These are phyloP conservation scores for Paramormyrops hopkinsi DNA, from an alignment of 2,797 vertebrate species.

Conservation along the genomic window DNA sequence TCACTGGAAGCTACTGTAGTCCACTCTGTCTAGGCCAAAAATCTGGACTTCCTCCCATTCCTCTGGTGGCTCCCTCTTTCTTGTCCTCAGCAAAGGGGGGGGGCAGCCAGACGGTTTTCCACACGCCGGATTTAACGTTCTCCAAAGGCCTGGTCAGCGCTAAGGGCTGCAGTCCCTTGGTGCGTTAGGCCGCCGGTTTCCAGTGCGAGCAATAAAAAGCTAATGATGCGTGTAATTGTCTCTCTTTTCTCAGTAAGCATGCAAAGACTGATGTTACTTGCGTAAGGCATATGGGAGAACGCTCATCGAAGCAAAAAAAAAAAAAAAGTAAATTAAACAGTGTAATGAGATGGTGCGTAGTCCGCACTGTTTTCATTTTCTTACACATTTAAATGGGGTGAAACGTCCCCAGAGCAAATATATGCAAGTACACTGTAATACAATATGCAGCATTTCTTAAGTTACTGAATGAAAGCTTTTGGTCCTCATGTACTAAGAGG, in stretches of 20 bases:
- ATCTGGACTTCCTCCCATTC: not conserved
- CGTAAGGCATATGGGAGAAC: slow-evolving; percentile 23
- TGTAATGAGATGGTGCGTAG: slow-evolving; percentile 12
- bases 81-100: not conserved
- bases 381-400: slow-evolving; percentile 16
- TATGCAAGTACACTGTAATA: slow-evolving; percentile 18
- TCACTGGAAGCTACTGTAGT: not conserved
- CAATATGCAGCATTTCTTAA: slow-evolving; percentile 12
- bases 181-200: slow-evolving; percentile 25
- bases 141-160: slow-evolving; percentile 7
- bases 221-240: slow-evolving; percentile 56
- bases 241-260: slow-evolving; percentile 42
- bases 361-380: not conserved
- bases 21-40: not conserved
- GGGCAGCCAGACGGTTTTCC: not conserved
- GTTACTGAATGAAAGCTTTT: slow-evolving; percentile 21
- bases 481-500: slow-evolving; percentile 9
- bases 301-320: slow-evolving; percentile 35
- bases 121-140: slow-evolving; percentile 22
- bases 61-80: not conserved
- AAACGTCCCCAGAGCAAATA: slow-evolving; percentile 34
- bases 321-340: not conserved
- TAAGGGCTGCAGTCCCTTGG: not conserved
- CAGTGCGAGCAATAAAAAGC: slow-evolving; percentile 38
- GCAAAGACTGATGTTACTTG: slow-evolving; percentile 36